Percentiles rank a stretch among this genome's conserved stretches.
phyloP scores from a whole-genome alignment of 2,888 invertebrate species.

The Pyrrhia umbra region DNA sequence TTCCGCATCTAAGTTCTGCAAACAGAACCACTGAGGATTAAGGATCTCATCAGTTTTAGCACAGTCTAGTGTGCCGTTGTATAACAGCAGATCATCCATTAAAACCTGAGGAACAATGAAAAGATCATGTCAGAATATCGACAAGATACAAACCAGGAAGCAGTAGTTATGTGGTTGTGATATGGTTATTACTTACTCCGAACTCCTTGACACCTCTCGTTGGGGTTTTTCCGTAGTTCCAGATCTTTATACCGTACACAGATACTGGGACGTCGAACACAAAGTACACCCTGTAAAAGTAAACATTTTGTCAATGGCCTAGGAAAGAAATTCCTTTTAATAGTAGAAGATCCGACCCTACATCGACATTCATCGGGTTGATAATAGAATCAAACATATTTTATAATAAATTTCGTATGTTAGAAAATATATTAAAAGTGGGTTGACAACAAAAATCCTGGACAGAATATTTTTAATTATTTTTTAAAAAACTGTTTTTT shows the following conservation, averaged over 20 bases:
- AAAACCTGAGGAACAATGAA: conserved; percentile 89
- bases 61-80: conserved; percentile 92
- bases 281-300: conserved; percentile 91
- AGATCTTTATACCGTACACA: conserved; percentile 94
- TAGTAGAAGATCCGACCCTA: too few relatives aligned
- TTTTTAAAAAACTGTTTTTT: too few relatives aligned
- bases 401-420: too few relatives aligned
- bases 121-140: background rate
- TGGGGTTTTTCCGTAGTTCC: conserved; percentile 96
- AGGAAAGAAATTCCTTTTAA: too few relatives aligned
- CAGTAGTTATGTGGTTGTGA: background rate
- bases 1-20: conserved; percentile 79
- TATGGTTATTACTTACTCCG: conserved; percentile 90
- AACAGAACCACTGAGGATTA: conserved; percentile 81
- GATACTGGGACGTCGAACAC: conserved; percentile 94
- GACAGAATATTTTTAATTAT: too few relatives aligned
- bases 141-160: background rate
- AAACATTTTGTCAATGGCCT: background rate
- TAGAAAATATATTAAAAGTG: too few relatives aligned
- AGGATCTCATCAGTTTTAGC: conserved; percentile 78
- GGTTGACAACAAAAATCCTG: too few relatives aligned
- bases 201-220: conserved; percentile 95
- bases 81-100: conserved; percentile 95
- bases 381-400: too few relatives aligned
- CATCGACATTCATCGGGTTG: too few relatives aligned